Base-by-base conservation (phyloP, 2,113 vertebrate genomes). In the Dasypus novemcinctus region DNA sequence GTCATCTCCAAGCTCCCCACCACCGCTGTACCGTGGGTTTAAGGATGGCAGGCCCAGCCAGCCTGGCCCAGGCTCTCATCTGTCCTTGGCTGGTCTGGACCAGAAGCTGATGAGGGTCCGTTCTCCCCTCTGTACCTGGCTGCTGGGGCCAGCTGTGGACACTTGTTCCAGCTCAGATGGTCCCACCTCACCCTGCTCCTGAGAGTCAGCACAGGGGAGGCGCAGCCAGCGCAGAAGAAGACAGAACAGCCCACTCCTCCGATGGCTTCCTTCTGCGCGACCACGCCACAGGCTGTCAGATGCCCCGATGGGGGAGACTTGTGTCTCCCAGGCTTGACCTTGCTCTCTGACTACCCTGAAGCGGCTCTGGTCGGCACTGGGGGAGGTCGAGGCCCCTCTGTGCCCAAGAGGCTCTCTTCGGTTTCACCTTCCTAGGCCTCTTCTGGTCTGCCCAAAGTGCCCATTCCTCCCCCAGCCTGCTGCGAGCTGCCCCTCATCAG, bases 221-320 rank as follows among this genome's bases (percentile, higher is more conserved):
- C 21, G 10, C 38, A 3, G 15, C 5, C 68, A 89, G 72, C 49
- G 49, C 46, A 31, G 59, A 74, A 75, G 57, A 31, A 52, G 49
- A 21, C 49, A 21, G 25, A 49, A 5, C 7, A 49, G 54, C 52
- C 13, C 27, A 6, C 2, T 21, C 8, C 41, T 33, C 41, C n/a
- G 20, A 36, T 11, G 23, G 1, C 18, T 59, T 43, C 3, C 25
- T 71, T 10, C 21, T 38, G 31, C 25, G 31, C 2, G 36, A 29
- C 46, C 15, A 5, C 2, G 7, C 17, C 43, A 0, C 43, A 11
- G 41, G 41, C 21, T 27, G 38, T 27, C 18, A 57, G 49, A 1
- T 0, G 0, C 11, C 25, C 59, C 0, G 4, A 9, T 10, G 7
- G 52, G 52, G 84, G 13, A 38, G 25, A 12, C 66, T 12, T 72